phyloP scores from a whole-genome alignment of 2,888 invertebrate species.

The Byasa hedistus region DNA sequence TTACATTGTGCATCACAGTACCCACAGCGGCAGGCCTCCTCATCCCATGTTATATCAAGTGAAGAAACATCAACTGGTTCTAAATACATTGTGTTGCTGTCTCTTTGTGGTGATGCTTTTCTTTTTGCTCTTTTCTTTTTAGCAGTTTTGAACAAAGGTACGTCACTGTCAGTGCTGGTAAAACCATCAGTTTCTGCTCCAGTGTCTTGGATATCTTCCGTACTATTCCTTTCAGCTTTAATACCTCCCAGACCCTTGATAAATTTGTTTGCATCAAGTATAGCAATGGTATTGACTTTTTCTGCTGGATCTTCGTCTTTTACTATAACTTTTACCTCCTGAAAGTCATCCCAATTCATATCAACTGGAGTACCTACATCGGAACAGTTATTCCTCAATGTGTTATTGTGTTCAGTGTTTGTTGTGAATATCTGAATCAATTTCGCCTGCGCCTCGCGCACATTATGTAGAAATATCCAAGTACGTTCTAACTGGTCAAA shows the following conservation, averaged over 20 bases:
- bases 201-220: conserved; percentile 39
- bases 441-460: conserved; percentile 62
- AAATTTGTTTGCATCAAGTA: conserved; percentile 43
- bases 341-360: conserved; percentile 61
- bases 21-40: conserved; percentile 64
- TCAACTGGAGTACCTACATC: conserved; percentile 57
- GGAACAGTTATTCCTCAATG: conserved; percentile 27
- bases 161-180: conserved; percentile 59
- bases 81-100: conserved; percentile 23
- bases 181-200: conserved; percentile 40
- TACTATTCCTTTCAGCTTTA: conserved; percentile 50
- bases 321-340: conserved; percentile 55
- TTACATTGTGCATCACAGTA: conserved; percentile 68
- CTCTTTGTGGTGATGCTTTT: conserved; percentile 35
- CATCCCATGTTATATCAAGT: conserved; percentile 56
- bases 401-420: conserved; percentile 35
- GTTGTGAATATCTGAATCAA: conserved; percentile 47
- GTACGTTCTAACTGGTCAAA: conserved; percentile 69
- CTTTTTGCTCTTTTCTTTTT: conserved; percentile 52
- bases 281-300: conserved; percentile 39
- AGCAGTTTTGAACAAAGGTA: conserved; percentile 48
- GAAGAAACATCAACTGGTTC: conserved; percentile 37
- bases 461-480: conserved; percentile 64
- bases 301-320: conserved; percentile 49
- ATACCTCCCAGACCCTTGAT: conserved; percentile 41